These are phyloP conservation scores for Euglossa dilemma DNA, from an alignment of 1,140 invertebrate genomes.

Conservation along the genomic window DNA sequence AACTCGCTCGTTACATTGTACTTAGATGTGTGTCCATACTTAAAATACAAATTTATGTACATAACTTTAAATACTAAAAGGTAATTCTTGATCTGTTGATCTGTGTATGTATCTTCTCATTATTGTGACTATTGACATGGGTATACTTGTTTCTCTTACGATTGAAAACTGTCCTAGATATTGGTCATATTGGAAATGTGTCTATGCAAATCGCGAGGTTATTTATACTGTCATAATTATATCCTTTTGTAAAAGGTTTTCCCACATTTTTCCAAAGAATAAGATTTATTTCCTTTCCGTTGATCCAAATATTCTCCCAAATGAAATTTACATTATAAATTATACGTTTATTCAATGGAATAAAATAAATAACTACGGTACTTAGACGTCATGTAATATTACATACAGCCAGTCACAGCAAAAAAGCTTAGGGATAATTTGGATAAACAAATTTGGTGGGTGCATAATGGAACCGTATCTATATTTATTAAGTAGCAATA, in stretches of 20 bases:
- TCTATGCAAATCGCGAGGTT: slow-evolving; percentile 72
- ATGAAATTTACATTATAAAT: slow-evolving; percentile 73
- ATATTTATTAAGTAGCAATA: too few species aligned
- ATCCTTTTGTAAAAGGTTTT: slow-evolving; percentile 80
- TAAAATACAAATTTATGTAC: slow-evolving; percentile 23
- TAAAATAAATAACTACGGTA: neutral
- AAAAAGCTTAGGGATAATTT: too few species aligned
- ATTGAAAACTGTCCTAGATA: slow-evolving; percentile 75
- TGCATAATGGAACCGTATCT: too few species aligned
- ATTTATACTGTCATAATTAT: slow-evolving; percentile 76
- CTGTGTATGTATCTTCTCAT: slow-evolving; percentile 69
- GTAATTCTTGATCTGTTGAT: slow-evolving; percentile 50
- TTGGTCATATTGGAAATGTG: slow-evolving; percentile 71
- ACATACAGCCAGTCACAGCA: too few species aligned
- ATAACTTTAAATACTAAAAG: neutral
- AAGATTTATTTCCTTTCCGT: slow-evolving; percentile 79
- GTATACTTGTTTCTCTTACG: slow-evolving; percentile 77
- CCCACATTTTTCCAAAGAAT: slow-evolving; percentile 79
- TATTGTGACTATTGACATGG: slow-evolving; percentile 75
- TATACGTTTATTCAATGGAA: neutral
- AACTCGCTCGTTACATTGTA: slow-evolving; percentile 76
- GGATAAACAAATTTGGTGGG: too few species aligned
- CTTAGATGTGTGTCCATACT: slow-evolving; percentile 64
- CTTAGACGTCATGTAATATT: slow-evolving; percentile 18
- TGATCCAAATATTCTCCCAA: slow-evolving; percentile 77